Evolutionary conservation across 2,797 vertebrate species (phyloP).

Genomic region (Hippopotamyrus pictus): DNA sequence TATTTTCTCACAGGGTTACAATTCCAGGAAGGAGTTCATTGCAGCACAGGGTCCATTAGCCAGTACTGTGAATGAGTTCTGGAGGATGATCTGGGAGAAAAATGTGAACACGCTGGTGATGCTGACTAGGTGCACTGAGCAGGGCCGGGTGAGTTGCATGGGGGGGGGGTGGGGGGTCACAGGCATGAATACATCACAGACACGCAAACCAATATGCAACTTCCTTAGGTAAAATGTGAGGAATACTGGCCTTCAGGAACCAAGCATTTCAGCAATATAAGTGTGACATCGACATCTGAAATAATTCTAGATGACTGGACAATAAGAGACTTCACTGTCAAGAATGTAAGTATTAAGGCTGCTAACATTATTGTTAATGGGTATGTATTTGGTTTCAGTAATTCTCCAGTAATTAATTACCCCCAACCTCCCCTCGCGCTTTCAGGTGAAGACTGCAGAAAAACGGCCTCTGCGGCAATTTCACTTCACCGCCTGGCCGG

Average conservation of each 20-base stretch:
- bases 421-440: neutral
- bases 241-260: constrained; percentile 87
- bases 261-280: constrained; percentile 87
- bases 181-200: neutral
- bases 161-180: neutral
- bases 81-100: constrained; percentile 6
- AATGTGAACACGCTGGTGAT: neutral
- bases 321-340: constrained; percentile 89
- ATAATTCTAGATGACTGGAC: constrained; percentile 92
- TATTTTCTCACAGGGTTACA: constrained; percentile 65
- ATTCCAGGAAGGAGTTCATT: constrained; percentile 82
- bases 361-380: neutral
- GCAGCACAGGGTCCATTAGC: constrained; percentile 89
- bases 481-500: constrained; percentile 96
- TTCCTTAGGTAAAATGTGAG: constrained; percentile 86
- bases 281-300: constrained; percentile 86
- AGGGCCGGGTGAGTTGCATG: constrained; percentile 74
- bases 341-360: constrained; percentile 62
- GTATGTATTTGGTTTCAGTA: neutral
- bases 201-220: neutral
- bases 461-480: constrained; percentile 83
- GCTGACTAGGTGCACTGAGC: constrained; percentile 75
- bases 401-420: constrained; percentile 4
- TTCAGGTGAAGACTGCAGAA: constrained; percentile 47
- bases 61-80: constrained; percentile 55